Conservation (phyloP, 2,888 invertebrate genomes). For the Sarcophaga variegata region DNA sequence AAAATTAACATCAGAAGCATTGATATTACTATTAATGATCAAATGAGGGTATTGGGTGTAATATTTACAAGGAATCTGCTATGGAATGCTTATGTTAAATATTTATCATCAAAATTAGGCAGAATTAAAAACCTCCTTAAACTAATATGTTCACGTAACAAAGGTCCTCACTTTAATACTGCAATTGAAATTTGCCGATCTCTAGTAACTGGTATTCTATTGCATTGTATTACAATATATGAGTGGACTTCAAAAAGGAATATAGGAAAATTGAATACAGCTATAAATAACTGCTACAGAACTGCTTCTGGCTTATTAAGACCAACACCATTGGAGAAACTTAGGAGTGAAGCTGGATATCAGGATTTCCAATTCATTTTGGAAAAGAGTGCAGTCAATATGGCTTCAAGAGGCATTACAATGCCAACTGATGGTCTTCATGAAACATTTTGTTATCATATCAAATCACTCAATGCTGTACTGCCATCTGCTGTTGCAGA, state of each 20-base stretch:
- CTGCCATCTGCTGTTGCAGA: not conserved
- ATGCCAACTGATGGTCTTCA: not conserved
- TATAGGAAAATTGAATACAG: constrained; percentile 11
- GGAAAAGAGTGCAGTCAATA: too few relatives aligned
- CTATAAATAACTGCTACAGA: constrained; percentile 66
- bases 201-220: constrained; percentile 16
- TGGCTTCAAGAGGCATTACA: constrained; percentile 4
- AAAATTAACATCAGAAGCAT: too few relatives aligned
- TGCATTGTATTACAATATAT: constrained; percentile 32
- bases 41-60: too few relatives aligned
- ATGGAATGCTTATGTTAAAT: not conserved
- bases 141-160: too few relatives aligned
- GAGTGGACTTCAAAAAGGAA: constrained; percentile 15
- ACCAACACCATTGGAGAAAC: too few relatives aligned
- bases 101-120: constrained; percentile 8
- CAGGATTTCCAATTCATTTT: too few relatives aligned
- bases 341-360: too few relatives aligned
- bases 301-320: too few relatives aligned
- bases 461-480: not conserved
- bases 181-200: constrained; percentile 38
- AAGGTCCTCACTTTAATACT: not conserved
- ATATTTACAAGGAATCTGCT: too few relatives aligned
- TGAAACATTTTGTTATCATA: constrained; percentile 1
- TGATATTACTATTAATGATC: too few relatives aligned
- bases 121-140: constrained; percentile 34